phyloP scores from a whole-genome alignment of 1,140 invertebrate genomes.

The Alviniconcha marisindica region DNA sequence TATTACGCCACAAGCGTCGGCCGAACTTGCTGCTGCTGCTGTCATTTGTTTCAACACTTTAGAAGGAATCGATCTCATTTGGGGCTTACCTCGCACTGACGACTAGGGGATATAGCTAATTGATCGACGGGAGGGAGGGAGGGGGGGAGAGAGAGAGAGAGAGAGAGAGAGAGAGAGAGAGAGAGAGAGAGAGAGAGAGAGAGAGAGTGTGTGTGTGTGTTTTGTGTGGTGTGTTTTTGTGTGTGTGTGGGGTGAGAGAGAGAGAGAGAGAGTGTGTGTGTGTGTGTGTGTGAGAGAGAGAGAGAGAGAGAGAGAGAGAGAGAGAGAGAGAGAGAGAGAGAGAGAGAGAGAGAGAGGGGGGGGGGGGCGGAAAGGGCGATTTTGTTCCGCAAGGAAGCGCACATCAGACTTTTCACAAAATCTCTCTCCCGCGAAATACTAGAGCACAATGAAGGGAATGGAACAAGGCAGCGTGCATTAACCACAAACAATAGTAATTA shows the following conservation, averaged over 20 bases:
- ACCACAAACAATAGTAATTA: too few relatives aligned
- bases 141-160: constrained; percentile 28
- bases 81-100: not conserved
- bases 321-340: constrained; percentile 5
- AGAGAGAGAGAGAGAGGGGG: not conserved
- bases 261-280: constrained; percentile 2
- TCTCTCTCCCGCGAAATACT: too few relatives aligned
- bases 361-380: not conserved
- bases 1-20: too few relatives aligned
- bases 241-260: not conserved
- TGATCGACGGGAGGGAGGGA: not conserved
- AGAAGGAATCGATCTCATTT: not conserved
- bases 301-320: constrained; percentile 17
- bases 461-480: too few relatives aligned
- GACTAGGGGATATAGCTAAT: not conserved
- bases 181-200: constrained; percentile 9
- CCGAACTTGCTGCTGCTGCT: too few relatives aligned
- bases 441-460: too few relatives aligned
- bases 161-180: constrained; percentile 27
- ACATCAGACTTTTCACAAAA: too few relatives aligned
- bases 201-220: constrained; percentile 5
- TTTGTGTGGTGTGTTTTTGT: not conserved
- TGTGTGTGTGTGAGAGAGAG: not conserved
- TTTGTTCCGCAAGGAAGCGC: too few relatives aligned
- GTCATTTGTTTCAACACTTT: not conserved